Conservation (phyloP, 1,140 invertebrate species). For the Magallana gigas region DNA sequence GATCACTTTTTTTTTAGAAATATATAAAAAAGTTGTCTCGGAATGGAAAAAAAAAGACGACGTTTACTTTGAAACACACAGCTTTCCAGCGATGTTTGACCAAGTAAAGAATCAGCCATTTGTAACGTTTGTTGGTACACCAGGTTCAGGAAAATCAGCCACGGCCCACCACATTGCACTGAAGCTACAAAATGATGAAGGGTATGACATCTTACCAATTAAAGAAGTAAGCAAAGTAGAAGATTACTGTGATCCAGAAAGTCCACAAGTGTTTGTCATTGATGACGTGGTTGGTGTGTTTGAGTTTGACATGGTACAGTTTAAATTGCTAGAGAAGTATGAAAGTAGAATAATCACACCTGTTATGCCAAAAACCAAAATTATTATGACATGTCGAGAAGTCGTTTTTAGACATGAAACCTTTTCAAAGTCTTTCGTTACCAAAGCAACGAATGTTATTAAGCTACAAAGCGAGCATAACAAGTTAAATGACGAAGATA, state of each 20-base stretch:
- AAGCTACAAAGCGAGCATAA: background rate
- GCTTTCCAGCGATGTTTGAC: background rate
- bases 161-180: background rate
- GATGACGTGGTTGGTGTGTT: background rate
- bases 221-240: background rate
- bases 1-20: background rate
- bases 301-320: too few relatives aligned
- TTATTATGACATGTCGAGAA: background rate
- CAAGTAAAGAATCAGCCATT: background rate
- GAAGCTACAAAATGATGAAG: background rate
- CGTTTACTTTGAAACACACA: background rate
- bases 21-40: background rate
- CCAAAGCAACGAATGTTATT: background rate
- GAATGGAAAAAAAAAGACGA: background rate
- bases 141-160: background rate
- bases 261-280: background rate
- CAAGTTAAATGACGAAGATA: background rate
- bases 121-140: background rate
- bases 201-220: background rate
- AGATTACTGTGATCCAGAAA: background rate
- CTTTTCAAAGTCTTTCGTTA: background rate
- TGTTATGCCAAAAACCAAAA: background rate
- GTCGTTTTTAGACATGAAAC: background rate
- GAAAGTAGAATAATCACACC: background rate
- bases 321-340: background rate